Evolutionary conservation across 2,113 vertebrate genomes (phyloP).

Genomic region (Taxidea taxus): DNA sequence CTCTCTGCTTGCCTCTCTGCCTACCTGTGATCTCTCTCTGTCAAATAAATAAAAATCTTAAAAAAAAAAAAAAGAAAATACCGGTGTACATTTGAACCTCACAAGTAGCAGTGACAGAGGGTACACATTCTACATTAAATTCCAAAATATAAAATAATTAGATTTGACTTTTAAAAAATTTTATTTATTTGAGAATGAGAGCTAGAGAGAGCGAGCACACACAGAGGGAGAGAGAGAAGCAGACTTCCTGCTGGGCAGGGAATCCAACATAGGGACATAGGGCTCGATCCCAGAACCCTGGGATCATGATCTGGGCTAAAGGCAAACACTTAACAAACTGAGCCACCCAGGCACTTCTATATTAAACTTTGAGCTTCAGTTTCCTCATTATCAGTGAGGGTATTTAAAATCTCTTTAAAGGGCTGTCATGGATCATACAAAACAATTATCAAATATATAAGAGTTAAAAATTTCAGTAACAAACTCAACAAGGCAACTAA

Average conservation of each 20-base stretch:
- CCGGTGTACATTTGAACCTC: not conserved
- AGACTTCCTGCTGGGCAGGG: not conserved
- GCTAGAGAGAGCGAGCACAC: not conserved
- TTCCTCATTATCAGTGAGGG: not conserved
- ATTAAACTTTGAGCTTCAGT: not conserved
- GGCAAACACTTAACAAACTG: not conserved
- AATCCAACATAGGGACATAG: not conserved
- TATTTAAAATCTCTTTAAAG: constrained; percentile 5
- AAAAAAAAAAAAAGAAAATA: not conserved
- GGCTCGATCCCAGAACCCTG: not conserved
- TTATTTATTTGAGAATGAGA: not conserved
- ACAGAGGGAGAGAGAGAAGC: not conserved
- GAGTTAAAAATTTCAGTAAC: not conserved
- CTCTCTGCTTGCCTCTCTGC: no score
- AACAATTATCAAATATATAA: not conserved
- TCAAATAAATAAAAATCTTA: no score
- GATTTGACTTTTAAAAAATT: not conserved
- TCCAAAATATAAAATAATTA: constrained; percentile 7
- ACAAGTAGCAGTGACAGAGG: not conserved
- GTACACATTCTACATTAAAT: not conserved
- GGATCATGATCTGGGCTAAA: not conserved
- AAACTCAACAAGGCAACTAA: constrained; percentile 1
- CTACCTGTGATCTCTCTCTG: no score
- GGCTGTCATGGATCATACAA: not conserved
- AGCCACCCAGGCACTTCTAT: not conserved